Evolutionary conservation across 35 echinoderm and acorn worm genomes (phyloP).

Genomic region (Heliocidaris tuberculata): DNA sequence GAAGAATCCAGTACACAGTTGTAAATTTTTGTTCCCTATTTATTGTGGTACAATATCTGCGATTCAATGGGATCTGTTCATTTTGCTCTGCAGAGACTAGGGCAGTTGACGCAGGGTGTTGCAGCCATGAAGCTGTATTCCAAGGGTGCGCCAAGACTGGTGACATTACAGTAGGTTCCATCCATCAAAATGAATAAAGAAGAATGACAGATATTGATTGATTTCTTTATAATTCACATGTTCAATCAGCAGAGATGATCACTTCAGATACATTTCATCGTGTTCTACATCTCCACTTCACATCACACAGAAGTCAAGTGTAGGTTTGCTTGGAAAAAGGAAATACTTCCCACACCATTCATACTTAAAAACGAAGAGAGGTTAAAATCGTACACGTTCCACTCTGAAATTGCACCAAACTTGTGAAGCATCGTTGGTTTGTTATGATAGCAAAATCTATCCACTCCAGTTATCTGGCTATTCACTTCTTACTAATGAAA

Average conservation of each 20-base stretch:
- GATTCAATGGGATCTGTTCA: too few relatives aligned
- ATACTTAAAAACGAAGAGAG: background rate
- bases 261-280: background rate
- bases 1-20: background rate
- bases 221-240: background rate
- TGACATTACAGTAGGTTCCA: background rate
- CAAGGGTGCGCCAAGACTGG: too few relatives aligned
- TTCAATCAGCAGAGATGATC: background rate
- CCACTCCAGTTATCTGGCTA: background rate
- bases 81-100: too few relatives aligned
- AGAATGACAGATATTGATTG: background rate
- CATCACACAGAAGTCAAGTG: background rate
- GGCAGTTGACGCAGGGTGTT: too few relatives aligned
- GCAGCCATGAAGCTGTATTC: too few relatives aligned
- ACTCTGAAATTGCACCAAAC: too few relatives aligned
- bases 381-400: background rate
- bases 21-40: too few relatives aligned
- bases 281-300: background rate
- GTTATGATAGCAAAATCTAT: slow-evolving; percentile 4
- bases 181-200: background rate
- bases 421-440: background rate
- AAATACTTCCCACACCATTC: background rate
- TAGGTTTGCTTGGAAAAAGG: background rate
- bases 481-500: background rate
- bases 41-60: too few relatives aligned